Conservation (phyloP, 2,888 invertebrate genomes). For the Koerneria pararmatus region DNA sequence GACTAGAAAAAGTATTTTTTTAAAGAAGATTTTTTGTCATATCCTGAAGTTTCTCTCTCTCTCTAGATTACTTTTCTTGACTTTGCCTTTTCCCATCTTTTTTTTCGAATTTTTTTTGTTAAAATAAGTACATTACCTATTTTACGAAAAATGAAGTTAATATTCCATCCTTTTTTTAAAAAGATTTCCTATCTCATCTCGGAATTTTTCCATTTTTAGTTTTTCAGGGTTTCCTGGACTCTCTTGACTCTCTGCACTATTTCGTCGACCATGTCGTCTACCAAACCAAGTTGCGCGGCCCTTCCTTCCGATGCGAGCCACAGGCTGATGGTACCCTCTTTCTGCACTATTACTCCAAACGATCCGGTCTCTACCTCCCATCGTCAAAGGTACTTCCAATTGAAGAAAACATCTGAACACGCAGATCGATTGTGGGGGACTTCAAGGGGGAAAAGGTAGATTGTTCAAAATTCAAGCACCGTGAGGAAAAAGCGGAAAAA, state of each 20-base stretch:
- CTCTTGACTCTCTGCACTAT: conserved; percentile 83
- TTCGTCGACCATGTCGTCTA: conserved; percentile 57
- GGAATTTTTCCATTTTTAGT: too few relatives aligned
- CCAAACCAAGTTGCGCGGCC: conserved; percentile 53
- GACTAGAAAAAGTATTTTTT: too few relatives aligned
- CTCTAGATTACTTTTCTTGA: not conserved
- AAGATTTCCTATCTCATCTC: too few relatives aligned
- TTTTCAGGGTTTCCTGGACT: conserved; percentile 81
- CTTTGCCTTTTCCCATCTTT: too few relatives aligned
- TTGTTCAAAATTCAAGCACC: too few relatives aligned
- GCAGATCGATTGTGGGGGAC: not conserved
- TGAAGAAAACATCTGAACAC: too few relatives aligned
- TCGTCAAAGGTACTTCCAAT: conserved; percentile 69
- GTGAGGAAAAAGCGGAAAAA: too few relatives aligned
- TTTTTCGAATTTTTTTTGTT: too few relatives aligned
- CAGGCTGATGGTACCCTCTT: conserved; percentile 66
- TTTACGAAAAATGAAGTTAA: too few relatives aligned
- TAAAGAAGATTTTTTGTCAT: too few relatives aligned
- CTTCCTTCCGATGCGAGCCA: conserved; percentile 54
- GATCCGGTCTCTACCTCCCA: conserved; percentile 87
- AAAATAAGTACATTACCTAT: too few relatives aligned
- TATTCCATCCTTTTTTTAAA: not conserved
- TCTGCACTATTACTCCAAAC: conserved; percentile 90
- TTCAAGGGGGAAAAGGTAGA: not conserved
- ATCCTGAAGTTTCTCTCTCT: too few relatives aligned